Percentiles rank a stretch among this genome's conserved stretches.
Evolutionary conservation across 2,888 invertebrate genomes (phyloP).

Genomic region (Bembecia ichneumoniformis): DNA sequence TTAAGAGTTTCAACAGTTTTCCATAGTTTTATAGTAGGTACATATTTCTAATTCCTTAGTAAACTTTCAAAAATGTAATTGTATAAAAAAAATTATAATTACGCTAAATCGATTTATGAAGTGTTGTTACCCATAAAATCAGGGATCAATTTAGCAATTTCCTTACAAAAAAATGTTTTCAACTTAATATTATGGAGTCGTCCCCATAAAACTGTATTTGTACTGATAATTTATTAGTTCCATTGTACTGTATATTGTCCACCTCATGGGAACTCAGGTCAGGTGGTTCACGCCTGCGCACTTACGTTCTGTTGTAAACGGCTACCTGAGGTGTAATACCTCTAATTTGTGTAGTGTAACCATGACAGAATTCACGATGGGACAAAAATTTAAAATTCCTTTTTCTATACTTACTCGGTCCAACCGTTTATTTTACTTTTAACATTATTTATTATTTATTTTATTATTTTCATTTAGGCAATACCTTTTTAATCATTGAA

Average conservation of each 20-base stretch:
- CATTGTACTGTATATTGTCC: slow-evolving; percentile 23
- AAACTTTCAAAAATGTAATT: too few relatives aligned
- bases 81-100: too few relatives aligned
- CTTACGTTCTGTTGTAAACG: slow-evolving; percentile 21
- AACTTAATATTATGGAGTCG: background rate
- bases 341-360: background rate
- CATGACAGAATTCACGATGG: too few relatives aligned
- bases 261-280: slow-evolving; percentile 34
- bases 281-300: slow-evolving; percentile 53
- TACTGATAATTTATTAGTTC: slow-evolving; percentile 12
- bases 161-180: background rate
- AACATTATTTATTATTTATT: too few relatives aligned
- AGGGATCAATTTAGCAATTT: slow-evolving; percentile 27
- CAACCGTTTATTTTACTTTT: too few relatives aligned
- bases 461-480: too few relatives aligned
- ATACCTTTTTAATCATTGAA: too few relatives aligned
- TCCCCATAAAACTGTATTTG: slow-evolving; percentile 10
- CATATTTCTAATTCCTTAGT: too few relatives aligned
- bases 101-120: background rate
- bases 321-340: slow-evolving; percentile 18
- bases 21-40: too few relatives aligned
- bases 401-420: too few relatives aligned
- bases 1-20: too few relatives aligned
- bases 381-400: too few relatives aligned
- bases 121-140: slow-evolving; percentile 4